Evolutionary conservation across 2,797 vertebrate species (phyloP).

Genomic region (Molossus molossus): DNA sequence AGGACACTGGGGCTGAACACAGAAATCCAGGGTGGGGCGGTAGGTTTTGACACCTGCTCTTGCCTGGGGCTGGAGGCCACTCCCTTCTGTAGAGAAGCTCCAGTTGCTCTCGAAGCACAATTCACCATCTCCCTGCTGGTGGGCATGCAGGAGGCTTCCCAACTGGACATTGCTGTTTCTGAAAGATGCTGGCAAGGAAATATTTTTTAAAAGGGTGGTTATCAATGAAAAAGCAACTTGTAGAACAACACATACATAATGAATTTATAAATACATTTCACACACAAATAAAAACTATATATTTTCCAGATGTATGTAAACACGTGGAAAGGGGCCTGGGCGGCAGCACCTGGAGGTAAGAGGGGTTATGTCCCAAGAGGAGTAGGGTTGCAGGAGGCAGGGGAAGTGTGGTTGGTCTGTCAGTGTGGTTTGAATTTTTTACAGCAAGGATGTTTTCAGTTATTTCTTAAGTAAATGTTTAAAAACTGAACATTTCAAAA

Average conservation of each 20-base stretch:
- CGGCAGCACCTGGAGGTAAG: not conserved
- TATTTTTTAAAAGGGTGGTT: not conserved
- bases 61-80: not conserved
- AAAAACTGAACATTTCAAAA: not conserved
- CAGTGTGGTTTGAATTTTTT: constrained; percentile 1
- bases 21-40: not conserved
- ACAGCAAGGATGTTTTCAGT: not conserved
- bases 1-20: not conserved
- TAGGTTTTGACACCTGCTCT: not conserved
- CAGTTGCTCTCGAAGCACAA: not conserved
- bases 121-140: not conserved
- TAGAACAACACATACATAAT: not conserved
- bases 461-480: not conserved
- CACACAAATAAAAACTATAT: not conserved
- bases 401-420: not conserved
- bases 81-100: not conserved
- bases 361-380: not conserved
- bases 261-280: not conserved
- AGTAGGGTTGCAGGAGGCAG: not conserved
- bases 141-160: not conserved
- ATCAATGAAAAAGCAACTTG: not conserved
- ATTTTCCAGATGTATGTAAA: not conserved
- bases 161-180: not conserved
- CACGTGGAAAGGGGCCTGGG: not conserved
- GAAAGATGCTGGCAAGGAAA: not conserved